Evolutionary conservation across 1,140 invertebrate genomes (phyloP).

Genomic region (Diabrotica undecimpunctata): DNA sequence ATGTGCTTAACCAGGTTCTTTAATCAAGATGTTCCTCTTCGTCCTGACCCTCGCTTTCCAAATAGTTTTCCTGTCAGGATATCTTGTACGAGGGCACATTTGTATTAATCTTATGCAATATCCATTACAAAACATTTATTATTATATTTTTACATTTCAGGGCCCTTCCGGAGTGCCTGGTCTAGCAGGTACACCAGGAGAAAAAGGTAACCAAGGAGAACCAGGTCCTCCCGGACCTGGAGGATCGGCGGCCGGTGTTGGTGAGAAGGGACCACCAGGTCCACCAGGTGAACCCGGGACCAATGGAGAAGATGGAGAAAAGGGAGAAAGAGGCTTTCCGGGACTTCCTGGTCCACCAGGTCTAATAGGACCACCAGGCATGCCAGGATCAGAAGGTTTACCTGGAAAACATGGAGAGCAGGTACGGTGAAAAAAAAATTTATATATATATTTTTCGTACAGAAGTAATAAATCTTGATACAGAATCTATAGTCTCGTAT

Average conservation of each 20-base stretch:
- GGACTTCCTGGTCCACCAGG: constrained; percentile 49
- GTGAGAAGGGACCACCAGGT: constrained; percentile 45
- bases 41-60: too few relatives aligned
- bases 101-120: too few relatives aligned
- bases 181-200: constrained; percentile 47
- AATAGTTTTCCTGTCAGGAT: too few relatives aligned
- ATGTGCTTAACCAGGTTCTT: too few relatives aligned
- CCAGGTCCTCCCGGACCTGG: constrained; percentile 54
- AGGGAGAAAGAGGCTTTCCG: constrained; percentile 54
- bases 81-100: too few relatives aligned
- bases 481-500: too few relatives aligned
- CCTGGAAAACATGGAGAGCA: constrained; percentile 37
- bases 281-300: constrained; percentile 59
- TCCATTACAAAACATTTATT: too few relatives aligned
- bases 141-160: constrained; percentile 27
- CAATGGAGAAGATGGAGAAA: constrained; percentile 56
- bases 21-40: too few relatives aligned
- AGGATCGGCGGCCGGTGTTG: constrained; percentile 2
- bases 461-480: too few relatives aligned
- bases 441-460: too few relatives aligned
- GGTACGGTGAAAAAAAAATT: constrained; percentile 25
- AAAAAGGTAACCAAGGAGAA: constrained; percentile 52
- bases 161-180: constrained; percentile 39
- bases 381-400: constrained; percentile 49
- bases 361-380: constrained; percentile 43